Conservation (phyloP, 1,140 invertebrate genomes). For the Steinernema khuongi region DNA sequence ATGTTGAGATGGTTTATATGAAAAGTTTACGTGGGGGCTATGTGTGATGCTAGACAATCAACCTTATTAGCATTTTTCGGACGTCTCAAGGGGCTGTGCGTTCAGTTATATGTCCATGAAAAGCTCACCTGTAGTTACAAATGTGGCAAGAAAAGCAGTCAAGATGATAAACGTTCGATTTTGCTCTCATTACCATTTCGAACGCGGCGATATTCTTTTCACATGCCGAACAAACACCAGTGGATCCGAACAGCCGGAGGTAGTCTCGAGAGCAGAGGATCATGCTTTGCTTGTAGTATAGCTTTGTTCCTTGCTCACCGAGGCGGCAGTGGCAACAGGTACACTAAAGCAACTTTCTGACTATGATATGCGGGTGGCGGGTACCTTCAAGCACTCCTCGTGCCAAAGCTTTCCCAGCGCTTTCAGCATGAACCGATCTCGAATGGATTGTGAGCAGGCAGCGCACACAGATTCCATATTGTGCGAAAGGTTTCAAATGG, state of each 20-base stretch:
- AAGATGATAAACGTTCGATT: constrained; percentile 86
- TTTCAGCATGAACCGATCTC: constrained; percentile 62
- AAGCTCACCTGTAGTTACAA: constrained; percentile 81
- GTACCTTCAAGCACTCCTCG: constrained; percentile 86
- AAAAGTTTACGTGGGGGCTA: no score
- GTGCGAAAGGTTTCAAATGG: no score
- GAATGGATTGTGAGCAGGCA: neutral
- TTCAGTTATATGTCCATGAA: no score
- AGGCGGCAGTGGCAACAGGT: constrained; percentile 21
- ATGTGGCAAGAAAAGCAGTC: constrained; percentile 94
- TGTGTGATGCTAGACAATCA: no score
- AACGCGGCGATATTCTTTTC: constrained; percentile 89
- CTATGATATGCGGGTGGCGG: constrained; percentile 71
- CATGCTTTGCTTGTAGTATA: constrained; percentile 20
- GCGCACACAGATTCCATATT: neutral
- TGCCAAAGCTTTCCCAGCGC: constrained; percentile 85
- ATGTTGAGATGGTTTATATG: no score
- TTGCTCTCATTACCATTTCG: constrained; percentile 92
- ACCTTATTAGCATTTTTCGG: no score
- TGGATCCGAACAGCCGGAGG: constrained; percentile 76
- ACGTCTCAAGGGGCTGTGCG: no score
- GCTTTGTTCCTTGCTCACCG: constrained; percentile 21
- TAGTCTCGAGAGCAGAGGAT: constrained; percentile 22
- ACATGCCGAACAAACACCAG: constrained; percentile 83
- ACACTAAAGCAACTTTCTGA: constrained; percentile 26